Evolutionary conservation across 1,140 invertebrate genomes (phyloP), one percentile per base, ranked within the genome.

Genomic region (Caenorhabditis tropicalis): DNA sequence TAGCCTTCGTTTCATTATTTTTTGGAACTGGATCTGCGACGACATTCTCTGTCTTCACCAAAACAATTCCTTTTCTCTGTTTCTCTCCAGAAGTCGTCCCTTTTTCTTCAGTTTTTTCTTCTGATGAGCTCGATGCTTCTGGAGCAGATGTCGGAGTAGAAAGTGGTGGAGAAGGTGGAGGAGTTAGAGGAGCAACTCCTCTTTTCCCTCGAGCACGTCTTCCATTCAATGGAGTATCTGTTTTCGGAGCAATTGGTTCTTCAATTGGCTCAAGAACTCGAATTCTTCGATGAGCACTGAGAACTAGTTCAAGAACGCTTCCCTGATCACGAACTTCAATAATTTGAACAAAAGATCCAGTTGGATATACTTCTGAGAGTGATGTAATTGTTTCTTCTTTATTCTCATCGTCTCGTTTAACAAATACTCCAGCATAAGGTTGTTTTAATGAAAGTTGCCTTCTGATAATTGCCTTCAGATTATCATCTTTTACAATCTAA

Each of bases 271-370:
- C 65, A 21, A 74, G 36, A 10, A 46, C 65, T 43, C 65, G 36
- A 24, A 74, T 74, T 74, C 65, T 81, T n/a, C 86, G 46, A 39
- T 87, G 85, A 46, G 86, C 86, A 60, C 86, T 87, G 70, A 87
- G 85, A 29, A 87, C 86, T 9, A 87, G 33, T 56, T 87, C 83
- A 15, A 84, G 21, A 29, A 84, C 53, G 27, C 49, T 48, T 31
- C 96, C 96, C 88, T 98, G 93, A 92, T 99, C 97, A 91, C 98
- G 96, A 91, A 99, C 94, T 92, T 99, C 97, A 89, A 96, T 95
- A 88, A 99, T 99, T 92, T 99, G 96, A 36, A 96, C 97, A 93
- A 99, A 99, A 12, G 97, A 96, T 39, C 98, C 98, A 29, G 99
- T 93, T 53, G 94, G 92, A 91, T 99, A 96, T 31, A 99, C 93